Percentiles rank a stretch among this genome's conserved stretches.
These are phyloP conservation scores for Saguinus oedipus DNA, from an alignment of 2,797 vertebrate genomes.

Conservation along the genomic window DNA sequence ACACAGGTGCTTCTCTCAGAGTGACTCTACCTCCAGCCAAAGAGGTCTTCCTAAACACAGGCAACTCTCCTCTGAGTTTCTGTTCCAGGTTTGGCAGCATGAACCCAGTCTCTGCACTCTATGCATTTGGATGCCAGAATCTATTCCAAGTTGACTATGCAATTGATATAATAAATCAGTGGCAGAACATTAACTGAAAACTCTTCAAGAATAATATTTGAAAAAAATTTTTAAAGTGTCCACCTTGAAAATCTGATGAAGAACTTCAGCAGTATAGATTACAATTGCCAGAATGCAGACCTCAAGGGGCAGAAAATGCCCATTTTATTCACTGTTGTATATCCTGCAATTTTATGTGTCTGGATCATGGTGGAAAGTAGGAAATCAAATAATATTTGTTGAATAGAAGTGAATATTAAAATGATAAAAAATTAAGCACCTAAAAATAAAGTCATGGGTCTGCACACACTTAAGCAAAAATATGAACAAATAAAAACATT, in stretches of 20 bases:
- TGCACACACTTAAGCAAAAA: neutral
- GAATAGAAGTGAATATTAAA: neutral
- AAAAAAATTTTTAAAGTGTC: neutral
- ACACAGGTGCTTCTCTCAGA: neutral
- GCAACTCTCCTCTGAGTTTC: neutral
- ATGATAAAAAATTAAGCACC: neutral
- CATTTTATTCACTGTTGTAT: rapidly evolving
- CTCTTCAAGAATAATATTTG: neutral
- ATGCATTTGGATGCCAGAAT: rapidly evolving
- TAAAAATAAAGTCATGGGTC: neutral
- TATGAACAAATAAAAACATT: neutral
- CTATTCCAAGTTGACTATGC: neutral
- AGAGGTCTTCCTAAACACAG: neutral
- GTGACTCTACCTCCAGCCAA: neutral
- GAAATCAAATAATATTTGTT: neutral
- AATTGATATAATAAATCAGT: neutral
- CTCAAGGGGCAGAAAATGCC: too few species aligned
- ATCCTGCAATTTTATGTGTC: neutral
- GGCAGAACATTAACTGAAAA: neutral
- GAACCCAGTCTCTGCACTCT: neutral
- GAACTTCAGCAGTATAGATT: neutral
- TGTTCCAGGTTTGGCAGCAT: neutral
- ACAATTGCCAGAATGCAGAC: neutral
- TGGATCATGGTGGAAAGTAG: neutral
- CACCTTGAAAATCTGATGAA: neutral